phyloP scores from a whole-genome alignment of 2,797 vertebrate genomes.

The Tachyglossus aculeatus region DNA sequence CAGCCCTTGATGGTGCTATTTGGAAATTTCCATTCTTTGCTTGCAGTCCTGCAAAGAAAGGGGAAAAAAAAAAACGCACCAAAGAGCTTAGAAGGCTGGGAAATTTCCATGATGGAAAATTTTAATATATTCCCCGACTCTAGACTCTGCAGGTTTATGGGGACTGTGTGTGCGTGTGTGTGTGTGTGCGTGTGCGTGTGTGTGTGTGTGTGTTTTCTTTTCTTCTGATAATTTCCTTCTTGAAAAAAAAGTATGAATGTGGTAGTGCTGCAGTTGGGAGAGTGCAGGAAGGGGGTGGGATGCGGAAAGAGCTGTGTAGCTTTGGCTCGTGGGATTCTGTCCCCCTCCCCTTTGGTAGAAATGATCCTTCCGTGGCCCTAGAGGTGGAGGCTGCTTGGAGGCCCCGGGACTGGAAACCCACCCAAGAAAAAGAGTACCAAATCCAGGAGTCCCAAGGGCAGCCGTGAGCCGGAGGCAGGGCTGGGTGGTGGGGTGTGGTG shows the following conservation, averaged over 20 bases:
- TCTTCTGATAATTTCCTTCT: conserved; percentile 64
- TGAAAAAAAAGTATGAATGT: conserved; percentile 58
- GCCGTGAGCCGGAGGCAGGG: conserved; percentile 10
- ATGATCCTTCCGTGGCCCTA: conserved; percentile 2
- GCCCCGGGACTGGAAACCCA: conserved; percentile 32
- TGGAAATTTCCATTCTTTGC: conserved; percentile 84
- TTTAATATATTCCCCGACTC: conserved; percentile 72
- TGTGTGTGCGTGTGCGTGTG: conserved; percentile 35
- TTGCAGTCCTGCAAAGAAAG: conserved; percentile 73
- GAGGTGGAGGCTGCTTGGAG: conserved; percentile 12
- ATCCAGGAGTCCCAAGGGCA: conserved; percentile 7
- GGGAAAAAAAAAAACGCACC: conserved; percentile 57
- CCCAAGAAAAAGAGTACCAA: conserved; percentile 22
- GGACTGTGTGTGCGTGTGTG: conserved; percentile 23
- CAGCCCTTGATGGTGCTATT: conserved; percentile 78
- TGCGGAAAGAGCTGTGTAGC: conserved; percentile 56
- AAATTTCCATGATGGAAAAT: conserved; percentile 80
- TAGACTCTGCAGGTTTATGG: conserved; percentile 66
- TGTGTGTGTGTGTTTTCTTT: too few species aligned
- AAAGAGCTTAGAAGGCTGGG: conserved; percentile 73
- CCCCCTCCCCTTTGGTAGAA: conserved; percentile 20
- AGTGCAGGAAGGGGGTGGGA: conserved; percentile 44
- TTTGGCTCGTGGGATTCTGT: conserved; percentile 39
- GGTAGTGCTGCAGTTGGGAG: conserved; percentile 51
- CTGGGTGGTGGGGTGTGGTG: neutral